Conservation (phyloP, 2,888 invertebrate genomes). For the Drosophila borborema region DNA sequence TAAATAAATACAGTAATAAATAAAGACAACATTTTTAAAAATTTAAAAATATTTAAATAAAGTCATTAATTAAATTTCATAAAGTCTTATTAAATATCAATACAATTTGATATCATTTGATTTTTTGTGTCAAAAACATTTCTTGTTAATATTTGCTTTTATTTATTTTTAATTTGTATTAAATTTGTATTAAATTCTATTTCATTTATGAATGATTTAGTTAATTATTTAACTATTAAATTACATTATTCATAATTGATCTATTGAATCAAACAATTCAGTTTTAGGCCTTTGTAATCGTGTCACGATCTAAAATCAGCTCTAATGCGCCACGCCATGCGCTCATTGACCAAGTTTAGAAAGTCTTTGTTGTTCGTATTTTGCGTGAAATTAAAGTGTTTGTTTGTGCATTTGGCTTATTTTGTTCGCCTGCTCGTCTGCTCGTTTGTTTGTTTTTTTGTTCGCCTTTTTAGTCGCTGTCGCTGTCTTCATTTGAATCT, state of each 20-base stretch:
- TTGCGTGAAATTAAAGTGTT: slow-evolving; percentile 72
- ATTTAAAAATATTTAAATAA: too few species aligned
- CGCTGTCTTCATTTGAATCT: slow-evolving; percentile 74
- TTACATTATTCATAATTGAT: too few species aligned
- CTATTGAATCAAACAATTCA: neutral
- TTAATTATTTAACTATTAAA: neutral
- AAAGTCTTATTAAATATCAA: too few species aligned
- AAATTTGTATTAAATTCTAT: neutral
- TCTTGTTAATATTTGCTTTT: too few species aligned
- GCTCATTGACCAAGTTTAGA: slow-evolving; percentile 56
- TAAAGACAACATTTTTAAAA: too few species aligned
- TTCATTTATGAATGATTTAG: neutral
- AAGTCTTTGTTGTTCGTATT: slow-evolving; percentile 53
- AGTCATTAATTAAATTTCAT: too few species aligned
- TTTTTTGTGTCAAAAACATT: too few species aligned
- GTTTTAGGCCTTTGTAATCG: too few species aligned
- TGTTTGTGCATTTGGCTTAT: slow-evolving; percentile 55
- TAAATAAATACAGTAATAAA: too few species aligned
- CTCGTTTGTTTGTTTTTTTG: slow-evolving; percentile 37
- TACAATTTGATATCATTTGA: too few species aligned
- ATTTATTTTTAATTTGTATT: too few species aligned
- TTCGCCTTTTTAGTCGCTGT: slow-evolving; percentile 36
- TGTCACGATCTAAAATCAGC: neutral
- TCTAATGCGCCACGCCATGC: slow-evolving; percentile 20
- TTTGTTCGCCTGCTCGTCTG: slow-evolving; percentile 27